These are phyloP conservation scores for Saccostrea cuccullata DNA, from an alignment of 1,140 invertebrate genomes.

Conservation along the genomic window DNA sequence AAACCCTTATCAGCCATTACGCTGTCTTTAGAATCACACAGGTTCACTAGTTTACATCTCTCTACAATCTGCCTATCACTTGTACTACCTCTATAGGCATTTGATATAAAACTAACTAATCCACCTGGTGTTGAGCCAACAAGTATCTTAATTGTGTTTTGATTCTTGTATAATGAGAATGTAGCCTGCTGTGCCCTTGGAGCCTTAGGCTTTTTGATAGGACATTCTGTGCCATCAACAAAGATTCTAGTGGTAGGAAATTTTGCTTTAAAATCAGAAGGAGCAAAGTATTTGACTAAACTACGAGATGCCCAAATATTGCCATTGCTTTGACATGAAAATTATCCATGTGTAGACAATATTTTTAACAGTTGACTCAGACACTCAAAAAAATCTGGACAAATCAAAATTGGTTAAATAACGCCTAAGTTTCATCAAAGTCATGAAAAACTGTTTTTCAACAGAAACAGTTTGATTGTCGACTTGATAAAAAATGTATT, in stretches of 20 bases:
- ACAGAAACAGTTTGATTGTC: conserved; percentile 26
- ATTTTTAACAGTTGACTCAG: conserved; percentile 38
- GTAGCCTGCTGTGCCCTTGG: conserved; percentile 62
- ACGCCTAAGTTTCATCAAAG: neutral
- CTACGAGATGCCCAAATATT: conserved; percentile 43
- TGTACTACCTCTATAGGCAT: conserved; percentile 58
- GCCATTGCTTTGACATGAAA: conserved; percentile 21
- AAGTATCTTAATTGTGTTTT: conserved; percentile 60
- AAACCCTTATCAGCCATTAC: conserved; percentile 59
- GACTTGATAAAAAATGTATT: conserved; percentile 45
- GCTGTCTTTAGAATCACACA: conserved; percentile 54
- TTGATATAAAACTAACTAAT: conserved; percentile 54
- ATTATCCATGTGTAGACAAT: conserved; percentile 54
- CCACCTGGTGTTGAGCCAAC: conserved; percentile 60
- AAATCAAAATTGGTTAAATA: conserved; percentile 52
- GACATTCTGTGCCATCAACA: conserved; percentile 57
- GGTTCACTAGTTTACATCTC: conserved; percentile 14
- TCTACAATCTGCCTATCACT: conserved; percentile 60
- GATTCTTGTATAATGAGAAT: conserved; percentile 61
- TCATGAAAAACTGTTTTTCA: conserved; percentile 51
- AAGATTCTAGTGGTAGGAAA: too few relatives aligned
- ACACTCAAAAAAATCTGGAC: conserved; percentile 48
- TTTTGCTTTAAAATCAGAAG: too few relatives aligned
- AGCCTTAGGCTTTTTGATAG: conserved; percentile 59
- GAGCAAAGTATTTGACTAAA: too few relatives aligned